phyloP scores from a whole-genome alignment of 2,113 vertebrate genomes.

The Labrus mixtus region DNA sequence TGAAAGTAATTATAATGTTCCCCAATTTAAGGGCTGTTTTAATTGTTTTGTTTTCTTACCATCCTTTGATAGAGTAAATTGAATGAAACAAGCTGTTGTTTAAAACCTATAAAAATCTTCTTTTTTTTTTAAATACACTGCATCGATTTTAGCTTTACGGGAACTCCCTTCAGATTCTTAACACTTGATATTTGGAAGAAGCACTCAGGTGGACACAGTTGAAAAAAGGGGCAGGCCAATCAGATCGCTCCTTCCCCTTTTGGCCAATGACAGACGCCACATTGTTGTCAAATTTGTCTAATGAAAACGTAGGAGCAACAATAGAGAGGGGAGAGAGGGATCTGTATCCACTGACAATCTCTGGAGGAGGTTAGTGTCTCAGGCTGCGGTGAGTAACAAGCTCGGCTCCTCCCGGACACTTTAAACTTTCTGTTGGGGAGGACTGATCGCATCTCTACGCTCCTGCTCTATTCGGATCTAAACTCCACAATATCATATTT shows the following conservation, averaged over 20 bases:
- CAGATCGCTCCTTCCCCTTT: constrained; percentile 87
- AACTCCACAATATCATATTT: constrained; percentile 22
- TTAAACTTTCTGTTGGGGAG: constrained; percentile 38
- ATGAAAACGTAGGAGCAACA: constrained; percentile 96
- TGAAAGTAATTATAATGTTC: not conserved
- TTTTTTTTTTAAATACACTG: constrained; percentile 62
- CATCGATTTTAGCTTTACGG: constrained; percentile 82
- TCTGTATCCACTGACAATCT: constrained; percentile 88
- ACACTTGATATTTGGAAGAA: constrained; percentile 86
- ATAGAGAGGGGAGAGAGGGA: constrained; percentile 88
- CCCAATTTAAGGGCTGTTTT: not conserved
- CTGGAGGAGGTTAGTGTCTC: constrained; percentile 87
- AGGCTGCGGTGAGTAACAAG: constrained; percentile 76
- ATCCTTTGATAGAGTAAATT: not conserved
- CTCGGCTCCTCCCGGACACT: constrained; percentile 75
- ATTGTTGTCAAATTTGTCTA: constrained; percentile 99
- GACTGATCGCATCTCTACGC: constrained; percentile 49
- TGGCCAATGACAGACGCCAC: constrained; percentile 97
- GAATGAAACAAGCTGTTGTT: constrained; percentile 10
- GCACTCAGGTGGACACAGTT: constrained; percentile 89
- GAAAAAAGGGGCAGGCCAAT: constrained; percentile 90
- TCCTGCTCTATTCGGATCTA: constrained; percentile 51
- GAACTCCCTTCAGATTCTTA: constrained; percentile 81
- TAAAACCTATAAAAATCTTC: constrained; percentile 47
- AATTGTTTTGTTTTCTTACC: not conserved